phyloP scores from a whole-genome alignment of 2,888 invertebrate species.

The Leptopilina myrica region DNA sequence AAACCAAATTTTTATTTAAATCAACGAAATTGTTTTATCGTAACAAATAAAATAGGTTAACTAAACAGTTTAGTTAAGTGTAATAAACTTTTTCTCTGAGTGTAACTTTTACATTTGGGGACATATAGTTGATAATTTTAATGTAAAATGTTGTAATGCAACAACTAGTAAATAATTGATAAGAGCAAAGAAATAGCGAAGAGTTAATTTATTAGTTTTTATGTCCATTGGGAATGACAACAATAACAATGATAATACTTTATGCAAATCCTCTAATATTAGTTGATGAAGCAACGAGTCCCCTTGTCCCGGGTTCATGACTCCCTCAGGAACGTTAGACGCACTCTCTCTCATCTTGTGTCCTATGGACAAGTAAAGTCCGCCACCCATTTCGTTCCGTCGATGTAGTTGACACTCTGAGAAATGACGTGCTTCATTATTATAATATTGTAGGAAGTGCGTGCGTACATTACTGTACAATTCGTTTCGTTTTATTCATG shows the following conservation, averaged over 20 bases:
- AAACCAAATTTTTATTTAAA: no score
- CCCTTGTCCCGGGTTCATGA: conserved; percentile 65
- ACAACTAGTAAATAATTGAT: not conserved
- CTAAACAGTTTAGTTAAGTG: no score
- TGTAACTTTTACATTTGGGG: no score
- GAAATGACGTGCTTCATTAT: conserved; percentile 74
- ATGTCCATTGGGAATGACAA: conserved; percentile 63
- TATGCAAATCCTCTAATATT: conserved; percentile 76
- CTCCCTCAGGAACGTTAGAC: conserved; percentile 68
- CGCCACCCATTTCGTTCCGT: conserved; percentile 66
- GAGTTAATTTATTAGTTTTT: conserved; percentile 14
- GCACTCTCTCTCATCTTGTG: conserved; percentile 50
- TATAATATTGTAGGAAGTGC: conserved; percentile 66
- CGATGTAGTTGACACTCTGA: conserved; percentile 76
- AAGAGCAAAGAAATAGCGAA: not conserved
- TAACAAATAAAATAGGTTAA: no score
- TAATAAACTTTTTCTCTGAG: no score
- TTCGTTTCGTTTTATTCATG: conserved; percentile 67
- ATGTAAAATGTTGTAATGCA: not conserved
- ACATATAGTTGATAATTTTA: no score
- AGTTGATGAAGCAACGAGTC: conserved; percentile 72
- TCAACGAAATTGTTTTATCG: no score
- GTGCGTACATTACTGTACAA: conserved; percentile 46
- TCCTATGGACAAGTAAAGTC: conserved; percentile 63
- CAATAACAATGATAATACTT: conserved; percentile 73